Evolutionary conservation across 2,888 invertebrate genomes (phyloP).

Genomic region (Thymelicus acteon): DNA sequence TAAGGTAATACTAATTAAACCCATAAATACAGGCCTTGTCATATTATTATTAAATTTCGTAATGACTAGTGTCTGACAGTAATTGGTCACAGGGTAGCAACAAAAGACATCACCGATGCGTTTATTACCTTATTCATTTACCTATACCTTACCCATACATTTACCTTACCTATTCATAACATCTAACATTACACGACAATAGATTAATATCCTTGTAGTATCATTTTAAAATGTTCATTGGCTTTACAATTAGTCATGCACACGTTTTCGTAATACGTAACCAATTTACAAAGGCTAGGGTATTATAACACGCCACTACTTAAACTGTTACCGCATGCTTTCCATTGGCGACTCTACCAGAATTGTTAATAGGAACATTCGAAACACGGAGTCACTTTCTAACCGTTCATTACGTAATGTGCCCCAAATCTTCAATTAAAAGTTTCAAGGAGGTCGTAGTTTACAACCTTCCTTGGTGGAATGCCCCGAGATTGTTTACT

Average conservation of each 20-base stretch:
- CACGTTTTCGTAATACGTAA: not conserved
- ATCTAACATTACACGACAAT: too few relatives aligned
- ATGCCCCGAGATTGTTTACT: conserved; percentile 9
- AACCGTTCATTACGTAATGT: conserved; percentile 21
- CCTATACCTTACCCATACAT: too few relatives aligned
- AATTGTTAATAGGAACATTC: conserved; percentile 23
- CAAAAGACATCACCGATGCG: too few relatives aligned
- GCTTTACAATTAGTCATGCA: not conserved
- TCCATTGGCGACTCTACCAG: conserved; percentile 4
- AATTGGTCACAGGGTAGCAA: too few relatives aligned
- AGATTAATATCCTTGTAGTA: too few relatives aligned
- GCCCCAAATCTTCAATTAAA: conserved; percentile 24
- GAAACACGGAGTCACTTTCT: conserved; percentile 26
- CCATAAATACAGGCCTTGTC: too few relatives aligned
- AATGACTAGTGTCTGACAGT: too few relatives aligned
- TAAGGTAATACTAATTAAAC: too few relatives aligned
- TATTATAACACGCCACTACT: conserved; percentile 4
- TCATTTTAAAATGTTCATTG: too few relatives aligned
- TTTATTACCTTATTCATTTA: too few relatives aligned
- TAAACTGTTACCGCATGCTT: conserved; percentile 8
- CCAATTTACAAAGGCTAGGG: not conserved
- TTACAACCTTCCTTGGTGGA: conserved; percentile 4
- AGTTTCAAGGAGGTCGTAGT: conserved; percentile 14
- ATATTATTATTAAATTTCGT: too few relatives aligned
- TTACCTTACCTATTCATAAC: too few relatives aligned